These are phyloP conservation scores for Aphaenogaster ashmeadi DNA, from an alignment of 1,140 invertebrate genomes.

Conservation along the genomic window DNA sequence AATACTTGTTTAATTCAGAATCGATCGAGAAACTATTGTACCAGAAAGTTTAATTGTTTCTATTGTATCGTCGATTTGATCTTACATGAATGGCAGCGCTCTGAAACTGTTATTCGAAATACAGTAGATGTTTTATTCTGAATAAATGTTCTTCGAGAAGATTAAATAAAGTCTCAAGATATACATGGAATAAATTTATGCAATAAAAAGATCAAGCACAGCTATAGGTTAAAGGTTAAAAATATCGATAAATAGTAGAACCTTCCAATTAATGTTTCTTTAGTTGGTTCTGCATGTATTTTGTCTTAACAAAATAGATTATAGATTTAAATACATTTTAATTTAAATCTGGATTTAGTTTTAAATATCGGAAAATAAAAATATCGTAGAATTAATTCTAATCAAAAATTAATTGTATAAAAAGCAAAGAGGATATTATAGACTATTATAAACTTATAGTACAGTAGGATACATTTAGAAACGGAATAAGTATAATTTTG, in stretches of 20 bases:
- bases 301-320: slow-evolving; percentile 1
- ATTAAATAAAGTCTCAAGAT: slow-evolving; percentile 26
- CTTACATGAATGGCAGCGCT: neutral
- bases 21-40: neutral
- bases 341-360: neutral
- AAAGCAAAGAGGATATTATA: neutral
- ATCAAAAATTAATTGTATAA: neutral
- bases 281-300: neutral
- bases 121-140: neutral
- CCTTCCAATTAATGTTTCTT: slow-evolving; percentile 28
- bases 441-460: neutral
- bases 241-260: neutral
- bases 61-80: slow-evolving; percentile 1
- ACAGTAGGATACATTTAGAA: neutral
- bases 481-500: neutral
- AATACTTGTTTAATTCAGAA: slow-evolving; percentile 5
- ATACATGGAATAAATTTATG: slow-evolving; percentile 33
- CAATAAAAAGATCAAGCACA: neutral
- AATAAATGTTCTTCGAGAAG: slow-evolving; percentile 15
- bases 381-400: neutral
- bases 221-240: slow-evolving; percentile 17
- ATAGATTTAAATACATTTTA: slow-evolving; percentile 8
- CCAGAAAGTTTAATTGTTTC: neutral
- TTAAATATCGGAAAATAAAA: slow-evolving; percentile 14
- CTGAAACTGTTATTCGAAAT: slow-evolving; percentile 12